Conservation (phyloP, 2,797 vertebrate species). For the Chrysocyon brachyurus region DNA sequence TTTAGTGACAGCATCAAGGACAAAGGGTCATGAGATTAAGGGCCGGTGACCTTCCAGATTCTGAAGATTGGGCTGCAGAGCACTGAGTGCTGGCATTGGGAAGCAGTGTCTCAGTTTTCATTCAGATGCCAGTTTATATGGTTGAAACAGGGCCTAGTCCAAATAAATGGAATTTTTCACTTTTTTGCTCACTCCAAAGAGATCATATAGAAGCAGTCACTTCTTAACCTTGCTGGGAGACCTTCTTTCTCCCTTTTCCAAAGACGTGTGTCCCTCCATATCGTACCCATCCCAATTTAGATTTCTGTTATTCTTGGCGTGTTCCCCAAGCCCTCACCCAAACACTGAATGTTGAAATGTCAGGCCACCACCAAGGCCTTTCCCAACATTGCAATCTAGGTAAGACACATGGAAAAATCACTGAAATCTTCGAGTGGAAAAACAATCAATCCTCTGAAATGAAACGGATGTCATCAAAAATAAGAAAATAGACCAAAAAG, state of each 20-base stretch:
- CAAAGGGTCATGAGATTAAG: not conserved
- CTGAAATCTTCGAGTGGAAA: not conserved
- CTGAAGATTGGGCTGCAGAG: not conserved
- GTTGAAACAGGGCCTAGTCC: not conserved
- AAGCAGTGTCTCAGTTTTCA: not conserved
- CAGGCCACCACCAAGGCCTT: not conserved
- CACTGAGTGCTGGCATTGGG: accelerated
- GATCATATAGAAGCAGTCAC: not conserved
- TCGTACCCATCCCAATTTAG: not conserved
- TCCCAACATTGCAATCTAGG: not conserved
- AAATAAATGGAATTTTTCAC: not conserved
- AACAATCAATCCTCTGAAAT: conserved; percentile 26
- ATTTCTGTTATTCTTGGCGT: not conserved
- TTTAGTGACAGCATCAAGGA: not conserved
- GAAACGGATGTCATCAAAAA: conserved; percentile 18
- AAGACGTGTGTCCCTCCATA: not conserved
- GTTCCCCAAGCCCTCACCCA: not conserved
- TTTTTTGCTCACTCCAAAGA: not conserved
- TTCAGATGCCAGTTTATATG: not conserved
- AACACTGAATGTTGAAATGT: not conserved
- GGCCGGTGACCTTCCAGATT: not conserved
- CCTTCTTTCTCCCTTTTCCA: not conserved
- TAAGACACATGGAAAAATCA: not conserved
- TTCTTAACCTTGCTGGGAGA: not conserved
- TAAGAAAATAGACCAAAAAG: not conserved